Evolutionary conservation across 2,888 invertebrate species (phyloP), one percentile per base, ranked within the genome.

Genomic region (Resseliella maxima): DNA sequence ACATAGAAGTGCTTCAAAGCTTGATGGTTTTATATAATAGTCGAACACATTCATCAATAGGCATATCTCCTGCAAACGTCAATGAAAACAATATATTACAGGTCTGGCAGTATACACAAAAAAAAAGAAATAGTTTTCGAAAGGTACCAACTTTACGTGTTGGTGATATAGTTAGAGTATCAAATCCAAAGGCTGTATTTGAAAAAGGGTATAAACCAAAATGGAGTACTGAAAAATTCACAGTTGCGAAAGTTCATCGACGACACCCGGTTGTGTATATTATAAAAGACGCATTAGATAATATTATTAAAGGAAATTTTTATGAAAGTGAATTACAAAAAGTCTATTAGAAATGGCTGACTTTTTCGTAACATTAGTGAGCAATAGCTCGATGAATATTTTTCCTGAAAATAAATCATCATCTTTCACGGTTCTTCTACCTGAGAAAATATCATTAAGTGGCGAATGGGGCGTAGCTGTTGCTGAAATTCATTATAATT

Each of bases 201-300:
- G 86, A 86, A 3, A 86, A 86, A 72, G 86, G 86, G 24, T 72
- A 64, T 86, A 86, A 54, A 15, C 64, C 59, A 0, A 86, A 86
- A 15, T 86, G 59, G 35, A 36, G 38, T 21, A 38, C 59, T 24
- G 86, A 86, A 27, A 38, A 64, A 5, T 86, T 86, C 41, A 38
- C 54, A 41, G 64, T 86, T 27, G 54, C 21, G 24, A 64, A 36
- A 8, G 41, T 86, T 0, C 18, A n/a, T 27, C n/a, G 8, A 8
- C 59, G 86, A 6, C 15, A 59, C 0, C 86, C 86, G 12, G 41
- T 86, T 6, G 86, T 86, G 1, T 72, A 86, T 41, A 24, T 27
- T 15, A n/a, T 86, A 27, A n/a, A 41, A 64, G 86, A 86, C 36
- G 36, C 3, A 27, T 18, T 2, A 18, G 72, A 35, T 15, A n/a